These are phyloP conservation scores for Stomatorhinus ivindoensis DNA, from an alignment of 2,113 vertebrate species.

Conservation along the genomic window DNA sequence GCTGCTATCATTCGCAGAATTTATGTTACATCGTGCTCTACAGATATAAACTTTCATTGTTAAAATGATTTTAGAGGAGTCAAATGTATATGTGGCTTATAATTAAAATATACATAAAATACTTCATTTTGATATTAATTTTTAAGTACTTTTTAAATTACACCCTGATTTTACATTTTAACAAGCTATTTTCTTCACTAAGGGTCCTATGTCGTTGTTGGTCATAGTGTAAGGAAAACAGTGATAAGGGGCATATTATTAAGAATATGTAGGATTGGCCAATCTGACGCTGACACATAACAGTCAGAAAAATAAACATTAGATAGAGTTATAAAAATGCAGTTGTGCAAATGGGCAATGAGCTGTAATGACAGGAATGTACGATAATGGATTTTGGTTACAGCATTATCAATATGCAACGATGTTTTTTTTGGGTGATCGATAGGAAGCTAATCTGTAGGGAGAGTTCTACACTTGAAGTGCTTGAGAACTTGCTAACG, in stretches of 20 bases:
- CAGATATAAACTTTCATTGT: neutral
- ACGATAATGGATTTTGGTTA: neutral
- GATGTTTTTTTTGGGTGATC: neutral
- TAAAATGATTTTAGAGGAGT: neutral
- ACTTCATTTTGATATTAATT: neutral
- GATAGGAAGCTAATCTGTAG: neutral
- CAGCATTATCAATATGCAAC: neutral
- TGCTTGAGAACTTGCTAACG: neutral
- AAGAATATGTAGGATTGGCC: neutral
- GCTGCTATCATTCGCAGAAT: neutral
- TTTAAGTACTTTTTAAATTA: neutral
- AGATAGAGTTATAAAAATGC: neutral
- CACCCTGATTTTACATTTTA: neutral
- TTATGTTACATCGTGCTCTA: neutral
- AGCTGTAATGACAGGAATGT: neutral
- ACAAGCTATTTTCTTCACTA: neutral
- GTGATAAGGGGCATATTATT: neutral
- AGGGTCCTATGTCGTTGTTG: neutral
- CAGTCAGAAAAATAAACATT: neutral
- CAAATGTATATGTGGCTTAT: neutral
- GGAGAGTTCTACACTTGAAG: neutral
- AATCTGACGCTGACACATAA: neutral
- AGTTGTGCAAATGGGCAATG: neutral
- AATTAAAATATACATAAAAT: neutral
- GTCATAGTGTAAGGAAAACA: neutral